Conservation (phyloP, 2,113 vertebrate species). For the Elanus axillaris region DNA sequence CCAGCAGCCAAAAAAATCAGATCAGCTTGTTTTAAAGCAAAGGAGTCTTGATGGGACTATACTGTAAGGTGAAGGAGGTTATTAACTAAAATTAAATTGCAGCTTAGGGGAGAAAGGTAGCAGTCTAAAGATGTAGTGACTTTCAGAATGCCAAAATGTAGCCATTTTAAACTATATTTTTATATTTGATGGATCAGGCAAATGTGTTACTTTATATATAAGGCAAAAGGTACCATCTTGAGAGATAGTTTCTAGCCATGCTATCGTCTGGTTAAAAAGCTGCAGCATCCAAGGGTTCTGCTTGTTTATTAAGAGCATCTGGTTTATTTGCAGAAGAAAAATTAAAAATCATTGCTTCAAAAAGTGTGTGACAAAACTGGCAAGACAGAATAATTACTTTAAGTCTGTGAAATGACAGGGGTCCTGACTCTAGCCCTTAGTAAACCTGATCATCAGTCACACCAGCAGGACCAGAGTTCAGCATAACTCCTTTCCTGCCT, state of each 20-base stretch:
- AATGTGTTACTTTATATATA: conserved; percentile 50
- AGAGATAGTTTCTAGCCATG: neutral
- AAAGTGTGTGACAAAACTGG: neutral
- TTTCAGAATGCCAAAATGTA: neutral
- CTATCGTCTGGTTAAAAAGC: neutral
- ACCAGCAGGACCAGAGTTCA: neutral
- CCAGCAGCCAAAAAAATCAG: neutral
- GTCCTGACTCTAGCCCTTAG: neutral
- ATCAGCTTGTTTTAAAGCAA: neutral
- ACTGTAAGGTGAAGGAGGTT: neutral
- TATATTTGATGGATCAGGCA: conserved; percentile 3
- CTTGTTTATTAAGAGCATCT: neutral
- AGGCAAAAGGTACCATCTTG: neutral
- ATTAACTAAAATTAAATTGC: neutral
- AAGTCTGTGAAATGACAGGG: neutral
- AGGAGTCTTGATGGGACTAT: neutral
- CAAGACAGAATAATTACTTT: neutral
- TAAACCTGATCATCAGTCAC: fast-evolving
- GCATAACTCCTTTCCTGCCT: neutral
- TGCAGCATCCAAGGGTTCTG: neutral
- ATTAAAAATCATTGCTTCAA: neutral
- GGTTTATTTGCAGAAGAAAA: neutral
- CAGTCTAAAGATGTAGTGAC: neutral
- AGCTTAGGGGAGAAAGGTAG: neutral
- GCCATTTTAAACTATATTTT: neutral